Base-by-base conservation (phyloP, 2,113 vertebrate species). In the Canis aureus region DNA sequence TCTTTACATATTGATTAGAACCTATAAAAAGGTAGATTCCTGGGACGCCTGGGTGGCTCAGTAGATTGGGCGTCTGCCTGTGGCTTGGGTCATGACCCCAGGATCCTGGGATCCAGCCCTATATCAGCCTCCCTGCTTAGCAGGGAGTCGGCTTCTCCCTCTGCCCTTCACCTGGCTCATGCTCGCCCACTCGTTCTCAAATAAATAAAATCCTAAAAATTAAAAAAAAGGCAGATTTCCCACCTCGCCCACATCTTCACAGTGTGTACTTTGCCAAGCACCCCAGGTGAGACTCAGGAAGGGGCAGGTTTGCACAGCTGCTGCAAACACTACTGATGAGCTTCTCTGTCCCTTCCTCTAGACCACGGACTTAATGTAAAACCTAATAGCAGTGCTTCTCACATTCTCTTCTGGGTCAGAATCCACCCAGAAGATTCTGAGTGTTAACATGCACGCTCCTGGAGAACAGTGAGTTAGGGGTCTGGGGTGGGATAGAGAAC, bases 351-450 rank as follows among this genome's bases (percentile, higher is more conserved):
- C 3, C 1, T 5, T 23, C 11, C 71, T 51, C 10, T 55, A 0
- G 3, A 3, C 12, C 1, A 29, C 1, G 9, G 29, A 29, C 22
- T 25, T 25, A 1, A 1, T 11, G 25, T 32, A n/a, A 74, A 9
- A 22, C 22, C 0, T 32, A 0, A 12, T 0, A 20, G 25, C 10
- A 0, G 86, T 3, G 66, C 13, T 32, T 35, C 43, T 60, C 57
- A 32, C 9, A 5, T 32, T 7, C 88, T 9, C 55, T 23, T 10
- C 69, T 23, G 60, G 15, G 32, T n/a, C 57, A 8, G 17, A 62
- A n/a, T n/a, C 49, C 22, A 17, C 62, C 25, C 9, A 1, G 66
- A 29, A 51, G 78, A 12, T 55, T 66, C 81, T 27, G 43, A 43
- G 43, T 43, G 43, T 43, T 43, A 43, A 69, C 15, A 3, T 8